Evolutionary conservation across 2,797 vertebrate genomes (phyloP).

Genomic region (Ceryle rudis): DNA sequence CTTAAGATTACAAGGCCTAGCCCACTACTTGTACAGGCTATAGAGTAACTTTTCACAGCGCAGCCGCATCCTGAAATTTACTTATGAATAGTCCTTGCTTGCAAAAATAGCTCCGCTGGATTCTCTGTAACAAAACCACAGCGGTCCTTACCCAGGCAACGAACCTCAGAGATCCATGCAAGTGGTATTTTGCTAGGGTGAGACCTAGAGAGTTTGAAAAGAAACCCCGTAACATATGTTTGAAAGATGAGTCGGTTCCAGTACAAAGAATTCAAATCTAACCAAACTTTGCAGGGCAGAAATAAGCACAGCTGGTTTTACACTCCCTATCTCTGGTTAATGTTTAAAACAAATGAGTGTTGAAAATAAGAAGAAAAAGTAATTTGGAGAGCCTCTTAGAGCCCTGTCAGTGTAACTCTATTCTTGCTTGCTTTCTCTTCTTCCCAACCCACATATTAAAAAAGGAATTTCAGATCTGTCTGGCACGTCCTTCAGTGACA

Average conservation of each 20-base stretch:
- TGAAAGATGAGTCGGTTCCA: conserved; percentile 52
- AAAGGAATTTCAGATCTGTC: conserved; percentile 8
- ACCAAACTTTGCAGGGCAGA: not conserved
- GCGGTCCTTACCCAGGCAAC: not conserved
- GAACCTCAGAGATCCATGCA: not conserved
- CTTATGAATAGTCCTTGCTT: not conserved
- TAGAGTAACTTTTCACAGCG: conserved; percentile 2
- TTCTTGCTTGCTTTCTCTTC: not conserved
- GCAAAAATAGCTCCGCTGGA: not conserved
- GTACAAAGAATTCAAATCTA: conserved; percentile 13
- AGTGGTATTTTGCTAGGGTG: not conserved
- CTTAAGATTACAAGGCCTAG: conserved; percentile 58
- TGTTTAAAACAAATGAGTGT: conserved; percentile 41
- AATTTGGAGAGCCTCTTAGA: not conserved
- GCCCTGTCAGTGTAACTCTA: not conserved
- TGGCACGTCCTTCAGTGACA: not conserved
- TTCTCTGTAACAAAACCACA: not conserved
- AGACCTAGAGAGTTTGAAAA: not conserved
- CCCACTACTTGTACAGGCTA: conserved; percentile 61
- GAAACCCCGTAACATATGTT: not conserved
- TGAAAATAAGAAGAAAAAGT: conserved; percentile 22
- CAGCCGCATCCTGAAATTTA: conserved; percentile 1
- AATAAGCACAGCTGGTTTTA: conserved; percentile 54
- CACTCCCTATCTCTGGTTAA: not conserved
- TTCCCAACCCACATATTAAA: not conserved